These are phyloP conservation scores for Thymallus thymallus DNA, from an alignment of 2,113 vertebrate species.

Conservation along the genomic window DNA sequence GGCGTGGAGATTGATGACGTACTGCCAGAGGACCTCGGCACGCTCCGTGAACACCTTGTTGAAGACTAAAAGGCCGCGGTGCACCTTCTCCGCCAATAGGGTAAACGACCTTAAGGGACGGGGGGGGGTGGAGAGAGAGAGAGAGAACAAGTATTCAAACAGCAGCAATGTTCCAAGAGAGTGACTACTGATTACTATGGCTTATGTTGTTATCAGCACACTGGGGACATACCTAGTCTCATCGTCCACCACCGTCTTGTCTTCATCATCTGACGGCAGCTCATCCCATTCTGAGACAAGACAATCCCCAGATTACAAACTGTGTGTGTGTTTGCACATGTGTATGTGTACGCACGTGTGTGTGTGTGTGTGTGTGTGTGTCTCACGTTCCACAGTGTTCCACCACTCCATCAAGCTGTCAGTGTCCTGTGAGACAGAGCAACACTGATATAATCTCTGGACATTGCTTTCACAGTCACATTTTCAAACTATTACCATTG, in stretches of 20 bases:
- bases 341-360: not conserved
- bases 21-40: constrained; percentile 73
- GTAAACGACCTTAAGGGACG: constrained; percentile 62
- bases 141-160: not conserved
- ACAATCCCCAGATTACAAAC: not conserved
- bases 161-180: not conserved
- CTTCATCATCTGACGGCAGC: constrained; percentile 66
- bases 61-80: constrained; percentile 68
- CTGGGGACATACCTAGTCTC: constrained; percentile 59
- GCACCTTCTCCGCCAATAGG: constrained; percentile 66
- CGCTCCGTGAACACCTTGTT: constrained; percentile 73
- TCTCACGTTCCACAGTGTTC: constrained; percentile 74
- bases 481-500: not conserved
- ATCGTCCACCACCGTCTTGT: constrained; percentile 42
- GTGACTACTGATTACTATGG: not conserved
- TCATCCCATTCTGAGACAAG: constrained; percentile 74
- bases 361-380: not conserved
- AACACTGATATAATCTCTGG: not conserved
- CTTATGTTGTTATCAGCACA: not conserved
- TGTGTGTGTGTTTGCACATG: not conserved
- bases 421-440: constrained; percentile 63
- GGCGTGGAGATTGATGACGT: constrained; percentile 57
- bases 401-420: constrained; percentile 79
- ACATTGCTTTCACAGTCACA: not conserved
- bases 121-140: not conserved